A percentile compares a stretch with the other conserved stretches of the same genome.
Evolutionary conservation across 2,888 invertebrate genomes (phyloP).

Genomic region (Antitype chi): DNA sequence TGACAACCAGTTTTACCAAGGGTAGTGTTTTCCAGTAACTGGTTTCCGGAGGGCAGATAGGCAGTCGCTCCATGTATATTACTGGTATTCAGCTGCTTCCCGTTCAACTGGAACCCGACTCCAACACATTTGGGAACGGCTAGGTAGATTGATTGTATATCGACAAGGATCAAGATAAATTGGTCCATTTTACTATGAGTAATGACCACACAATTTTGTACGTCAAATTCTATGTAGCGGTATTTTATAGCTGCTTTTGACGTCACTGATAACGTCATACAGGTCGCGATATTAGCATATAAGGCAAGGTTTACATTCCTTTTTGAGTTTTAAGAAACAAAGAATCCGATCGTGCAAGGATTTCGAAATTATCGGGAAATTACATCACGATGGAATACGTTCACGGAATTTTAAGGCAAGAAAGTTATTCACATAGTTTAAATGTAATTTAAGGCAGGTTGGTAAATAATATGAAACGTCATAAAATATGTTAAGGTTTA

Average conservation of each 20-base stretch:
- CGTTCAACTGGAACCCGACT: background rate
- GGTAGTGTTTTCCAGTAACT: background rate
- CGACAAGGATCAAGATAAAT: background rate
- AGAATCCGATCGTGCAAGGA: slow-evolving; percentile 25
- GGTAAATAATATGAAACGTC: background rate
- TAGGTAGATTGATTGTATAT: background rate
- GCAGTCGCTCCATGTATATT: background rate
- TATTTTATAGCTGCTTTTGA: slow-evolving; percentile 22
- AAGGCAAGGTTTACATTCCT: slow-evolving; percentile 3
- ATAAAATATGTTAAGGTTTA: too few species aligned
- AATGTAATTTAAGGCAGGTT: background rate
- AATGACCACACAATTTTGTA: background rate
- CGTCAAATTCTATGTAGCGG: slow-evolving; percentile 17
- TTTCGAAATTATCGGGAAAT: slow-evolving; percentile 21
- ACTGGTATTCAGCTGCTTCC: background rate
- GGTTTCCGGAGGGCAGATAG: too few species aligned
- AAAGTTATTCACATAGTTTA: background rate
- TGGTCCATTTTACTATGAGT: background rate
- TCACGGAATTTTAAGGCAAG: slow-evolving; percentile 19
- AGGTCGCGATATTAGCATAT: background rate
- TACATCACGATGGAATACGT: slow-evolving; percentile 5
- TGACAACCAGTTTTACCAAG: background rate
- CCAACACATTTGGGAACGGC: background rate
- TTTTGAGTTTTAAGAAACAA: slow-evolving; percentile 8
- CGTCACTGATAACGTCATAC: slow-evolving; percentile 42